phyloP scores from a whole-genome alignment of 2,888 invertebrate genomes.

The Drosophila koepferae region DNA sequence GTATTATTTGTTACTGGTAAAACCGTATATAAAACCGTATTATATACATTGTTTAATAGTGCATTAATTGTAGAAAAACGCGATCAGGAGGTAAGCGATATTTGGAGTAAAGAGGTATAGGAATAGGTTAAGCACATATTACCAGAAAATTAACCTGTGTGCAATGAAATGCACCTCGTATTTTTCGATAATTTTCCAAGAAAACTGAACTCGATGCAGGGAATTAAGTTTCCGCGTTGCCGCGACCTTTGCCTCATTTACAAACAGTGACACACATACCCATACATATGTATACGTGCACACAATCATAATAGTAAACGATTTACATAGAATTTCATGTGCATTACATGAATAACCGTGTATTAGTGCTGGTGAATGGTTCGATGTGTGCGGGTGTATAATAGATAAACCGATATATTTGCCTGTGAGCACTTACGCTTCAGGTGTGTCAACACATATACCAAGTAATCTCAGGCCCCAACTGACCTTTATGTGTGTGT shows the following conservation, averaged over 20 bases:
- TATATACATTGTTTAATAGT: conserved; percentile 31
- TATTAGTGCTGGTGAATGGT: conserved; percentile 17
- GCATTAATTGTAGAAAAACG: conserved; percentile 42
- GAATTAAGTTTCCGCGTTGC: conserved; percentile 40
- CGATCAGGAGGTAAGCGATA: conserved; percentile 54
- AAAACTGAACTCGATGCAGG: conserved; percentile 21
- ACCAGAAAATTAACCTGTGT: conserved; percentile 25
- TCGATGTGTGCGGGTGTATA: conserved; percentile 51
- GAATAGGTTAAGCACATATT: conserved; percentile 30
- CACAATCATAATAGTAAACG: conserved; percentile 9
- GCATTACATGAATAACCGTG: conserved; percentile 40
- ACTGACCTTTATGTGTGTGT: conserved; percentile 1
- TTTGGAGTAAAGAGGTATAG: conserved; percentile 27
- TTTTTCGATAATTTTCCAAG: conserved; percentile 23
- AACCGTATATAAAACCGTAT: conserved; percentile 1
- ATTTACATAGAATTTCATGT: conserved; percentile 35
- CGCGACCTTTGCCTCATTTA: conserved; percentile 79
- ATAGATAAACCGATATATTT: conserved; percentile 36
- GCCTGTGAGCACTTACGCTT: conserved; percentile 28
- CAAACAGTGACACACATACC: conserved; percentile 64
- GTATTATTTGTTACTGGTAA: conserved; percentile 9
- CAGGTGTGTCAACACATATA: conserved; percentile 40
- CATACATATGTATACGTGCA: conserved; percentile 15
- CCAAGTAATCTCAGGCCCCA: conserved; percentile 9
- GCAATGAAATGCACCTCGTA: conserved; percentile 53